Evolutionary conservation across 2,113 vertebrate species (phyloP).

Genomic region (Typhlomys cinereus): DNA sequence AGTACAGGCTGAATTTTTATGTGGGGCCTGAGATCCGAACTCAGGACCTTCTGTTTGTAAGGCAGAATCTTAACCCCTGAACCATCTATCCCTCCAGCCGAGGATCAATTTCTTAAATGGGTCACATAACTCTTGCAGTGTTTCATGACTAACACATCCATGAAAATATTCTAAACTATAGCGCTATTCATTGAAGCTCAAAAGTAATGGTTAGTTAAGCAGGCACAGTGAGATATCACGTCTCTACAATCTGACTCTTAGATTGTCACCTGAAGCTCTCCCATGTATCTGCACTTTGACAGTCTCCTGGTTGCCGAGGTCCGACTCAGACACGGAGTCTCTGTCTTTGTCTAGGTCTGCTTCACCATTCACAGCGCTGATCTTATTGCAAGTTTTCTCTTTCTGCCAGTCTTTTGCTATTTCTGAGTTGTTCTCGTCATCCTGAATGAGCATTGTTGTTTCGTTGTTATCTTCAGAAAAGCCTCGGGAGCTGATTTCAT

Average conservation of each 20-base stretch:
- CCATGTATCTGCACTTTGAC: conserved; percentile 93
- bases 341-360: conserved; percentile 93
- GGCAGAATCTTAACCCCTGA: too few species aligned
- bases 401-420: conserved; percentile 92
- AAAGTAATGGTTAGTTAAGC: neutral
- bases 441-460: conserved; percentile 94
- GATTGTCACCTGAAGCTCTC: conserved; percentile 89
- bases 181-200: neutral
- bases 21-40: too few species aligned
- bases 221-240: neutral
- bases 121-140: neutral
- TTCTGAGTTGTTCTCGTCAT: conserved; percentile 88
- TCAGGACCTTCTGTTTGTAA: too few species aligned
- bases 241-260: conserved; percentile 27
- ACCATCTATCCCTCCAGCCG: too few species aligned
- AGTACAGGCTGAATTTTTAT: too few species aligned
- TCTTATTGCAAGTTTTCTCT: conserved; percentile 93
- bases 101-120: neutral
- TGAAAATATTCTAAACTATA: neutral
- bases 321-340: conserved; percentile 86
- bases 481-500: conserved; percentile 83
- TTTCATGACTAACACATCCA: neutral
- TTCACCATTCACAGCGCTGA: conserved; percentile 87
- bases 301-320: conserved; percentile 93
- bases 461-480: conserved; percentile 90